phyloP scores from a whole-genome alignment of 2,888 invertebrate genomes.

The Hermaeophaga mercurialis region DNA sequence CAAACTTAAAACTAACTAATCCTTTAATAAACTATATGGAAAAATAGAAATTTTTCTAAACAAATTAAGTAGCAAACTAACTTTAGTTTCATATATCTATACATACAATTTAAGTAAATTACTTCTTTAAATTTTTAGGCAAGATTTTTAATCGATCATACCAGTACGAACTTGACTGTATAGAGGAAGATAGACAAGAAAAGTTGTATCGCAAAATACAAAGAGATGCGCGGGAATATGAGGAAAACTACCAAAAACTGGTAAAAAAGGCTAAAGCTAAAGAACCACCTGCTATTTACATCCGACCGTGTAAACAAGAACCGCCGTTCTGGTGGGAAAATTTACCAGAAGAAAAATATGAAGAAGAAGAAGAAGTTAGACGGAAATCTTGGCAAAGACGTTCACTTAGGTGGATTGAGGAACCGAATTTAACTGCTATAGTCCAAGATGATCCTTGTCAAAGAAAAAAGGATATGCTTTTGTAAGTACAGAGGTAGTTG shows the following conservation, averaged over 20 bases:
- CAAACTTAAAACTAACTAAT: too few species aligned
- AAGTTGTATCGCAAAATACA: constrained; percentile 51
- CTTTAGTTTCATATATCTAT: neutral
- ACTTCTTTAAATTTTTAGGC: constrained; percentile 41
- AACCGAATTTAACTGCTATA: constrained; percentile 58
- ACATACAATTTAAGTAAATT: neutral
- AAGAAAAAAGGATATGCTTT: constrained; percentile 49
- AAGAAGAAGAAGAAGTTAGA: neutral
- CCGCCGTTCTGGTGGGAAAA: constrained; percentile 52
- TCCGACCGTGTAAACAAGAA: constrained; percentile 40
- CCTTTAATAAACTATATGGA: too few species aligned
- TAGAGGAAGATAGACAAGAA: constrained; percentile 55
- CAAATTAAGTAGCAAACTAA: neutral
- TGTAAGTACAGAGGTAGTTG: too few species aligned
- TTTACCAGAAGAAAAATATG: constrained; percentile 1
- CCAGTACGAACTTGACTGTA: constrained; percentile 63
- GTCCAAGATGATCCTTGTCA: constrained; percentile 49
- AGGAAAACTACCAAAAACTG: constrained; percentile 34
- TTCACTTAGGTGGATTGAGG: constrained; percentile 60
- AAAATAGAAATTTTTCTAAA: neutral
- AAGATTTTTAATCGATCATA: constrained; percentile 63
- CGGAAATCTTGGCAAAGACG: constrained; percentile 21
- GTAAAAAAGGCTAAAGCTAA: constrained; percentile 38
- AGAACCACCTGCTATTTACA: constrained; percentile 36
- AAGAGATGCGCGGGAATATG: constrained; percentile 42